Percentiles rank a stretch among this genome's conserved stretches.
phyloP scores from a whole-genome alignment of 1,140 invertebrate species.

The Cherax destructor region DNA sequence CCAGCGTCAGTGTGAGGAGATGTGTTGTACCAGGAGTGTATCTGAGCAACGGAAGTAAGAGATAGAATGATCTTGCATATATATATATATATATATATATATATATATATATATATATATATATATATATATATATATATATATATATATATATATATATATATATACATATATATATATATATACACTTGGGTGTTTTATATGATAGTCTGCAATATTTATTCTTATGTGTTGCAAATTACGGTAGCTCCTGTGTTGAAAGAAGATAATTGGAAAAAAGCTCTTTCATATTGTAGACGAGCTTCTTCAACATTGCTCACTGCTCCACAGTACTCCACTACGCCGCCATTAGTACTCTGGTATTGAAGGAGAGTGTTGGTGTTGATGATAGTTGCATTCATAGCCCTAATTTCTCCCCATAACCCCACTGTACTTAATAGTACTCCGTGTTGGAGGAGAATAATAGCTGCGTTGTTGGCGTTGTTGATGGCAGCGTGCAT shows the following conservation, averaged over 20 bases:
- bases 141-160: slow-evolving; percentile 12
- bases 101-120: not conserved
- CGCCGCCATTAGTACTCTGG: not conserved
- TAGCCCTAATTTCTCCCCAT: too few species aligned
- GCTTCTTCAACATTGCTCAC: not conserved
- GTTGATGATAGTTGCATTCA: too few species aligned
- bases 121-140: slow-evolving; percentile 12
- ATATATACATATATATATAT: slow-evolving; percentile 7
- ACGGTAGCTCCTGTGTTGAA: too few species aligned
- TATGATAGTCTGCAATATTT: too few species aligned
- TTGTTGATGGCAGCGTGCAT: slow-evolving; percentile 54
- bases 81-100: slow-evolving; percentile 1
- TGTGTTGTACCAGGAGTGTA: too few species aligned
- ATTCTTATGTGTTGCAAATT: too few species aligned
- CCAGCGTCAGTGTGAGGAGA: too few species aligned
- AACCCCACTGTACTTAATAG: not conserved
- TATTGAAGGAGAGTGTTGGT: slow-evolving; percentile 24
- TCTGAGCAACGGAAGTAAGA: too few species aligned
- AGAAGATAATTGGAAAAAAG: too few species aligned
- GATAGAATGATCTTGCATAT: too few species aligned
- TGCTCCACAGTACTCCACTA: too few species aligned
- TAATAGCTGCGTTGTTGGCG: not conserved
- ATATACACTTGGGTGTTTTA: not conserved
- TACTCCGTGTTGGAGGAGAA: slow-evolving; percentile 48
- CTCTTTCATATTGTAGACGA: slow-evolving; percentile 25